A percentile compares a stretch with the other conserved stretches of the same genome.
These are phyloP conservation scores for Cacoxenus indagator DNA, from an alignment of 2,888 invertebrate species.

Conservation along the genomic window DNA sequence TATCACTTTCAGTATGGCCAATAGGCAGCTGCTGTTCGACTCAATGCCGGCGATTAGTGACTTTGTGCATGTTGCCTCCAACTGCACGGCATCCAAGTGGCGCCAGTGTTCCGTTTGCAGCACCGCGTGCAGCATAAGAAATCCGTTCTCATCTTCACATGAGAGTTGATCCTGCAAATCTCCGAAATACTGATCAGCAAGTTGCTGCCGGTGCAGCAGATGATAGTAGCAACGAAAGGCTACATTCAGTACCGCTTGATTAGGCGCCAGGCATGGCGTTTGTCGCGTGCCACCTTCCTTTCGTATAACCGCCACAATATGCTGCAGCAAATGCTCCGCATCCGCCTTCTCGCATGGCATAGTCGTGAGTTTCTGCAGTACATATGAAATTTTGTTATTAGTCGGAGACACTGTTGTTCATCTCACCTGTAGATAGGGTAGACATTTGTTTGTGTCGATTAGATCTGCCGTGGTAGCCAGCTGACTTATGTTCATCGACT, in stretches of 20 bases:
- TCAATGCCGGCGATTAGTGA: conserved; percentile 50
- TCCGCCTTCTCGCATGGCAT: conserved; percentile 18
- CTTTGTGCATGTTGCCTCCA: conserved; percentile 50
- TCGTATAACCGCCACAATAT: conserved; percentile 39
- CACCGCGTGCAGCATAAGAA: conserved; percentile 58
- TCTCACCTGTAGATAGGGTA: conserved; percentile 11
- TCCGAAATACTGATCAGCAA: conserved; percentile 46
- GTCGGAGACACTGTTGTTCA: background rate
- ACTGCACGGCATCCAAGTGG: conserved; percentile 36
- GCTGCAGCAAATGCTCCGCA: conserved; percentile 33
- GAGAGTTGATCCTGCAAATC: conserved; percentile 33
- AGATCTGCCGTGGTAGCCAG: background rate
- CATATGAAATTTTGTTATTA: background rate
- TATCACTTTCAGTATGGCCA: conserved; percentile 58
- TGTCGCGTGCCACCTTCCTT: conserved; percentile 27
- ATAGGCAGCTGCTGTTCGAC: conserved; percentile 47
- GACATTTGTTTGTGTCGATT: background rate
- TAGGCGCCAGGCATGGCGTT: conserved; percentile 26
- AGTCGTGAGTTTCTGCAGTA: conserved; percentile 9
- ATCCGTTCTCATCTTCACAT: conserved; percentile 37
- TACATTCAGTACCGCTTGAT: conserved; percentile 60
- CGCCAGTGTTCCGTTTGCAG: conserved; percentile 59
- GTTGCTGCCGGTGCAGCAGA: conserved; percentile 47
- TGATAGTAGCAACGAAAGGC: conserved; percentile 61
- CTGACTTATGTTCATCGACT: background rate